A percentile compares a stretch with the other conserved stretches of the same genome.
Conservation (phyloP, 2,113 vertebrate species). For the Siphamia tubifer region DNA sequence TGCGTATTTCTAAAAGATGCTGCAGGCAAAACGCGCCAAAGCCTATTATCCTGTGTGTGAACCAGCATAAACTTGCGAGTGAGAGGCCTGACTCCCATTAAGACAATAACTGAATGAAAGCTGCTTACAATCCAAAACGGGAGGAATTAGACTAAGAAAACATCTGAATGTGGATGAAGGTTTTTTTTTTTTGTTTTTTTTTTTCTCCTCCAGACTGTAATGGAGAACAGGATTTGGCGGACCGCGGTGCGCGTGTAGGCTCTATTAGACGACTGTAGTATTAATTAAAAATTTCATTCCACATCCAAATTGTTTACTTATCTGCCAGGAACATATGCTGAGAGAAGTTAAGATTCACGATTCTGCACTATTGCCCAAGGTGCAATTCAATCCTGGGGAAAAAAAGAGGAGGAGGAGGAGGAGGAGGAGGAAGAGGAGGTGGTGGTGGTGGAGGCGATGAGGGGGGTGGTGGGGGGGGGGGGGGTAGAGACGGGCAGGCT, state of each 20-base stretch:
- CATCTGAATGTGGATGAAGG: constrained; percentile 23
- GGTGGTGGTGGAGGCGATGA: constrained; percentile 25
- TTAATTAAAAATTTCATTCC: constrained; percentile 99
- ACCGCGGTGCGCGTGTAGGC: constrained; percentile 79
- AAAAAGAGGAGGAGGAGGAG: constrained; percentile 32
- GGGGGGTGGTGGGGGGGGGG: constrained; percentile 1
- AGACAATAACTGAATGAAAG: background rate
- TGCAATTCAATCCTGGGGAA: constrained; percentile 87
- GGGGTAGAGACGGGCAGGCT: constrained; percentile 27
- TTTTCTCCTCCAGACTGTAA: constrained; percentile 83
- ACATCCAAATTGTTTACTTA: constrained; percentile 99
- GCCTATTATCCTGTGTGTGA: background rate
- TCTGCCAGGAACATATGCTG: constrained; percentile 99
- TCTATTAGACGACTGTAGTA: constrained; percentile 88
- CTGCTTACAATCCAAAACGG: background rate
- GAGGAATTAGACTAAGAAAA: background rate
- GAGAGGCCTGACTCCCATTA: background rate
- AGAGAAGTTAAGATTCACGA: constrained; percentile 95
- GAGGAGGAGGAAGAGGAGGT: constrained; percentile 19
- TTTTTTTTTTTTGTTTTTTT: constrained; percentile 80
- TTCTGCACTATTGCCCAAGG: constrained; percentile 98
- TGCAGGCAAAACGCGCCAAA: constrained; percentile 3
- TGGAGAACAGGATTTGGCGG: constrained; percentile 90
- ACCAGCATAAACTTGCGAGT: constrained; percentile 32
- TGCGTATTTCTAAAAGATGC: background rate